phyloP scores from a whole-genome alignment of 2,797 vertebrate species.

The Botia almorhae region DNA sequence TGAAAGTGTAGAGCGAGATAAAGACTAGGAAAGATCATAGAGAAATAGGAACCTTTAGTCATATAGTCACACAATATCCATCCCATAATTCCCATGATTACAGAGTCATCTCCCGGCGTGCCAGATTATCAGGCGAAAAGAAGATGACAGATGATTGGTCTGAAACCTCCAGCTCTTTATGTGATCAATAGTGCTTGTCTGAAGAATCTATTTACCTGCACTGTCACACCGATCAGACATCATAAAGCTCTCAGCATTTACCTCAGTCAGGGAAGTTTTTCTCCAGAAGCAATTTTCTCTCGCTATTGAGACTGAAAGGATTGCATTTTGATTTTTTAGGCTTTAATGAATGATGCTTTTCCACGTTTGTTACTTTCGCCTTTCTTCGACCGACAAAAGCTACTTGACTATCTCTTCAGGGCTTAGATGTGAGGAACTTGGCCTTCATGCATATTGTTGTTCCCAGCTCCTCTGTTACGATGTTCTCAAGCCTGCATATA shows the following conservation, averaged over 20 bases:
- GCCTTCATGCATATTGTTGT: conserved; percentile 40
- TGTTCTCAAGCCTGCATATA: conserved; percentile 14
- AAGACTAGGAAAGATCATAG: not conserved
- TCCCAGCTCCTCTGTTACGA: conserved; percentile 1
- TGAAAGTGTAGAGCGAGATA: not conserved
- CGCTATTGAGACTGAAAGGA: conserved; percentile 2
- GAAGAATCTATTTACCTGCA: conserved; percentile 16
- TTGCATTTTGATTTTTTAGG: conserved; percentile 27
- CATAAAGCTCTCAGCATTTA: conserved; percentile 15
- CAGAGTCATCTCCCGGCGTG: not conserved
- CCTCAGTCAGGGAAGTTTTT: conserved; percentile 29
- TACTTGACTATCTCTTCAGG: conserved; percentile 44
- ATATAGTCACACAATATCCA: not conserved
- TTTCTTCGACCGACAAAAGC: conserved; percentile 44
- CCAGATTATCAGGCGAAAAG: conserved; percentile 1
- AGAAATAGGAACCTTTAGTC: not conserved
- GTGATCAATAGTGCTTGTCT: conserved; percentile 39
- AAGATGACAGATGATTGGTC: conserved; percentile 34
- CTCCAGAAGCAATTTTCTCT: conserved; percentile 3
- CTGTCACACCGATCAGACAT: conserved; percentile 18
- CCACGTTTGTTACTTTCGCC: not conserved
- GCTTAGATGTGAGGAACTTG: conserved; percentile 31
- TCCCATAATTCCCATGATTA: not conserved
- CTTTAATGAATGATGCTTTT: conserved; percentile 23
- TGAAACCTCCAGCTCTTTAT: conserved; percentile 31